Conservation (phyloP, 2,797 vertebrate genomes). For the Liasis olivaceus region DNA sequence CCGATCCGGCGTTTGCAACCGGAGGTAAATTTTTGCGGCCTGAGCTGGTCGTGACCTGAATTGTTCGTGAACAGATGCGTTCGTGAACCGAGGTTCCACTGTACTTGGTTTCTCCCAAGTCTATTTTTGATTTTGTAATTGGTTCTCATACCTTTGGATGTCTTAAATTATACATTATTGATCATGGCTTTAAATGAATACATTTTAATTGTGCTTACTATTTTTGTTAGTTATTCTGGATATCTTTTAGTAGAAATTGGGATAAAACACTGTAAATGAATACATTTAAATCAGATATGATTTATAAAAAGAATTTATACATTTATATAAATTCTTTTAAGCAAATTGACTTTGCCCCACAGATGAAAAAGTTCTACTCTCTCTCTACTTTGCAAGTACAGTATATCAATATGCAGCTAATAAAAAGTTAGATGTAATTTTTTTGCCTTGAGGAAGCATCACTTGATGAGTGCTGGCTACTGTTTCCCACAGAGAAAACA, state of each 20-base stretch:
- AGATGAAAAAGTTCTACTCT: neutral
- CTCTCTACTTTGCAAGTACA: neutral
- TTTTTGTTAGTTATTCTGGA: neutral
- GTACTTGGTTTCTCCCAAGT: neutral
- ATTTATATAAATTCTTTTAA: neutral
- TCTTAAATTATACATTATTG: neutral
- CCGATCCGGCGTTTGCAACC: too few relatives aligned
- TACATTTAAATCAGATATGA: neutral
- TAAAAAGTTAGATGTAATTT: neutral
- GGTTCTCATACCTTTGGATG: neutral
- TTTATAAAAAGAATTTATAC: too few relatives aligned
- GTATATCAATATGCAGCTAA: neutral
- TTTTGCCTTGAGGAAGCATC: conserved; percentile 79
- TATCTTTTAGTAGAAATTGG: neutral
- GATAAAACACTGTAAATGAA: neutral
- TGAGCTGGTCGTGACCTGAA: too few relatives aligned
- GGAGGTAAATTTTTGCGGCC: too few relatives aligned
- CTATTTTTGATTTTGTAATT: neutral
- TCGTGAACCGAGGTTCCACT: too few relatives aligned
- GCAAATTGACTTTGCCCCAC: neutral
- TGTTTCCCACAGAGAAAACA: conserved; percentile 81
- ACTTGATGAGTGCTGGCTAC: conserved; percentile 84
- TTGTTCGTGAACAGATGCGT: too few relatives aligned
- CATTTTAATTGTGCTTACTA: neutral
- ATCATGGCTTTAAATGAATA: neutral